Evolutionary conservation across 2,113 vertebrate genomes (phyloP).

Genomic region (Lagopus leucura): DNA sequence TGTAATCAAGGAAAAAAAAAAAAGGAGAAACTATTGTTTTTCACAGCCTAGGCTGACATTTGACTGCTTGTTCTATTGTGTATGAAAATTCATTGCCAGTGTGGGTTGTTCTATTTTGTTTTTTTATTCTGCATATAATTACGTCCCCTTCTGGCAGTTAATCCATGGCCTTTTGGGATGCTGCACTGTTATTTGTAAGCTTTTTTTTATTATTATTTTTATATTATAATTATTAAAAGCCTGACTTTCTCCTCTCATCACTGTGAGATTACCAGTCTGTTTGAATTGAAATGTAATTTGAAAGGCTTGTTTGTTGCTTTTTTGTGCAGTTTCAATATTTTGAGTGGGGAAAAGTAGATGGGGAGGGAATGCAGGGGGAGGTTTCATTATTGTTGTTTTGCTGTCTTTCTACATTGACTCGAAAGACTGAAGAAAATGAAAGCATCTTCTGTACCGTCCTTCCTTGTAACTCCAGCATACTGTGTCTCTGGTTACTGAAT

Average conservation of each 20-base stretch:
- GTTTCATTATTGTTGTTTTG: conserved; percentile 54
- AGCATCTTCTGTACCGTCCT: conserved; percentile 35
- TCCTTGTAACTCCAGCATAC: conserved; percentile 33
- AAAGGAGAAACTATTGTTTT: conserved; percentile 78
- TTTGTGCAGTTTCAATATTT: conserved; percentile 78
- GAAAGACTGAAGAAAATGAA: conserved; percentile 61
- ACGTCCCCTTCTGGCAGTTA: conserved; percentile 79
- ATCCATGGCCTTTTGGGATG: conserved; percentile 76
- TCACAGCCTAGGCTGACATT: conserved; percentile 72
- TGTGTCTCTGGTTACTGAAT: conserved; percentile 33
- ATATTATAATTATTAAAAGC: conserved; percentile 85
- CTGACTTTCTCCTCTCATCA: conserved; percentile 83
- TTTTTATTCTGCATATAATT: conserved; percentile 80
- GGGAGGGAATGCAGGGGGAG: conserved; percentile 40
- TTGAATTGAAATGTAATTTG: conserved; percentile 76
- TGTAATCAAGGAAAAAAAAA: conserved; percentile 57
- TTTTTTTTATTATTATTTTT: conserved; percentile 79
- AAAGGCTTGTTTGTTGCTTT: conserved; percentile 74
- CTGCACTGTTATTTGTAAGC: conserved; percentile 83
- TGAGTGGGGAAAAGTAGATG: conserved; percentile 53
- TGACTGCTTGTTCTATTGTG: conserved; percentile 77
- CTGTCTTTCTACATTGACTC: conserved; percentile 37
- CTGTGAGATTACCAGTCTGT: conserved; percentile 81
- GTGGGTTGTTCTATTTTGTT: conserved; percentile 76
- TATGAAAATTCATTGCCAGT: conserved; percentile 78